Evolutionary conservation across 1,140 invertebrate species (phyloP).

Genomic region (Leptinotarsa defecta): DNA sequence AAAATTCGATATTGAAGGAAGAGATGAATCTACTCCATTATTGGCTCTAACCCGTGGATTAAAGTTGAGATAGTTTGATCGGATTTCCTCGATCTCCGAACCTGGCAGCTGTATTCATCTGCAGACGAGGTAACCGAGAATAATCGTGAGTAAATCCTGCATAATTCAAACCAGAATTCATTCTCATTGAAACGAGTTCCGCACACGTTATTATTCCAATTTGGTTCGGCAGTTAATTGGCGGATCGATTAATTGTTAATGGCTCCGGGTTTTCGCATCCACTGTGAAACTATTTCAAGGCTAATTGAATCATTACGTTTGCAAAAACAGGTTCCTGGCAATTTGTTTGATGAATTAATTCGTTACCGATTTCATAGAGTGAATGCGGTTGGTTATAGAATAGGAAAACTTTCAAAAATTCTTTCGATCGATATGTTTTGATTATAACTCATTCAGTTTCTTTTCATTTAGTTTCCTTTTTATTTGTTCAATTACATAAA

Average conservation of each 20-base stretch:
- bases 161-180: constrained; percentile 3
- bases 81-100: not conserved
- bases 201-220: not conserved
- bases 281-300: constrained; percentile 9
- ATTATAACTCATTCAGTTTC: no score
- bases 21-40: no score
- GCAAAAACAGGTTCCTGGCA: not conserved
- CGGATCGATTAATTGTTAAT: constrained; percentile 30
- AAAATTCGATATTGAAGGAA: no score
- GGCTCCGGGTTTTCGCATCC: not conserved
- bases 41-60: no score
- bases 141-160: constrained; percentile 3
- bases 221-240: constrained; percentile 20
- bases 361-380: not conserved
- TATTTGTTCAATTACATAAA: no score
- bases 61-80: not conserved
- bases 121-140: not conserved
- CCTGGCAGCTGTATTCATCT: not conserved
- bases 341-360: constrained; percentile 10
- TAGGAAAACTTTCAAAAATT: not conserved
- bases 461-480: no score
- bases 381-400: not conserved
- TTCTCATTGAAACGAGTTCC: not conserved
- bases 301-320: constrained; percentile 5
- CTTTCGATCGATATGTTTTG: no score